Evolutionary conservation across 2,113 vertebrate species (phyloP).

Genomic region (Syngnathus scovelli): DNA sequence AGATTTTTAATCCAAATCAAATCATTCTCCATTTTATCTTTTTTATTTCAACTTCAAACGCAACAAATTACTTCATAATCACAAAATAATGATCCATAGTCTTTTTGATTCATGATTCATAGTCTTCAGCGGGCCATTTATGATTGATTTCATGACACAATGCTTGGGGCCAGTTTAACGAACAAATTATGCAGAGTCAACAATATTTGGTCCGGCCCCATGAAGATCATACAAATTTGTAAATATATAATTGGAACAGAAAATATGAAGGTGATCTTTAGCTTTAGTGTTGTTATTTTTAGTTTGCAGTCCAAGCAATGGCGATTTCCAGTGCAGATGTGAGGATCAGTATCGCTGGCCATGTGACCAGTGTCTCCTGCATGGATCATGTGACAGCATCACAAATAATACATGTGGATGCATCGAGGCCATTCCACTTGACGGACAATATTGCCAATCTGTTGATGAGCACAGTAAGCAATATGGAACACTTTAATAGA

Average conservation of each 20-base stretch:
- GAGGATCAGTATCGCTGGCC: constrained; percentile 42
- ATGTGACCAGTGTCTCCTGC: constrained; percentile 36
- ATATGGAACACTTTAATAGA: neutral
- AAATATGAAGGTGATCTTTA: no score
- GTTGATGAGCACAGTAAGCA: constrained; percentile 17
- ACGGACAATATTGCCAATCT: constrained; percentile 22
- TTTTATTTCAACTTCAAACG: no score
- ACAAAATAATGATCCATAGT: no score
- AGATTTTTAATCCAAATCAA: no score
- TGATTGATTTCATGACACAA: no score
- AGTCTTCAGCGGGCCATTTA: no score
- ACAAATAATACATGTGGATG: constrained; percentile 42
- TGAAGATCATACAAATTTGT: neutral
- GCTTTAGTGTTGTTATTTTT: neutral
- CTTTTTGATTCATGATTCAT: no score
- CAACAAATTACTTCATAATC: no score
- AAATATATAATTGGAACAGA: neutral
- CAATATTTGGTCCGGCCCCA: no score
- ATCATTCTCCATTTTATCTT: no score
- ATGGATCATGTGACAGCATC: constrained; percentile 37
- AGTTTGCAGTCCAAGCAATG: constrained; percentile 14
- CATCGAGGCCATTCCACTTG: constrained; percentile 26
- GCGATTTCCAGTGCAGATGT: constrained; percentile 44
- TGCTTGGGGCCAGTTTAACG: no score
- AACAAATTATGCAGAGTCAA: no score